These are phyloP conservation scores for Yponomeuta plumbellus DNA, from an alignment of 2,888 invertebrate species.

Conservation along the genomic window DNA sequence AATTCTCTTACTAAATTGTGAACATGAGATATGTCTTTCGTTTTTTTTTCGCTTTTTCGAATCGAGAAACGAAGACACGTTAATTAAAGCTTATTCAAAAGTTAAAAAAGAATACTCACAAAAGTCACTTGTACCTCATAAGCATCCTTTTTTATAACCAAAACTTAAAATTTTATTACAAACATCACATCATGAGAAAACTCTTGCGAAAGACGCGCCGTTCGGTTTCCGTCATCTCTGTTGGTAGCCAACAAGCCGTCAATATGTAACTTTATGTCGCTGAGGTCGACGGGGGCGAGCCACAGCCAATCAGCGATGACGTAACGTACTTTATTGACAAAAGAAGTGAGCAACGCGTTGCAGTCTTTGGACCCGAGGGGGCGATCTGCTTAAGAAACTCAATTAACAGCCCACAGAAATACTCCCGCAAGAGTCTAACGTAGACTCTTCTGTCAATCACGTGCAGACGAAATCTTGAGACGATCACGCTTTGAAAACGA, in stretches of 20 bases:
- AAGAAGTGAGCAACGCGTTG: constrained; percentile 11
- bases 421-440: not conserved
- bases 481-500: not conserved
- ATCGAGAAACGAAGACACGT: too few relatives aligned
- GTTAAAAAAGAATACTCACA: too few relatives aligned
- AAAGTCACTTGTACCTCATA: too few relatives aligned
- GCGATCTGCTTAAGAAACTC: constrained; percentile 2
- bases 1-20: too few relatives aligned
- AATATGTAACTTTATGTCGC: constrained; percentile 13
- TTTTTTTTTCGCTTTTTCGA: too few relatives aligned
- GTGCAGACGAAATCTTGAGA: not conserved
- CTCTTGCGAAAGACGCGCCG: constrained; percentile 8
- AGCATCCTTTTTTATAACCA: too few relatives aligned
- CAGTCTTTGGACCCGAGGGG: not conserved
- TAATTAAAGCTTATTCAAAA: too few relatives aligned
- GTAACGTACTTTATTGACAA: constrained; percentile 28
- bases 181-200: constrained; percentile 3
- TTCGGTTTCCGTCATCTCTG: not conserved
- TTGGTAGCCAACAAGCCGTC: constrained; percentile 7
- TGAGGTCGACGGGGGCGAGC: constrained; percentile 25
- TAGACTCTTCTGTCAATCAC: not conserved
- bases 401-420: constrained; percentile 7
- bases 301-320: constrained; percentile 40
- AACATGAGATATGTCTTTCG: not conserved
- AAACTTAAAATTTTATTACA: not conserved